Evolutionary conservation across 2,113 vertebrate species (phyloP).

Genomic region (Todiramphus chloris): DNA sequence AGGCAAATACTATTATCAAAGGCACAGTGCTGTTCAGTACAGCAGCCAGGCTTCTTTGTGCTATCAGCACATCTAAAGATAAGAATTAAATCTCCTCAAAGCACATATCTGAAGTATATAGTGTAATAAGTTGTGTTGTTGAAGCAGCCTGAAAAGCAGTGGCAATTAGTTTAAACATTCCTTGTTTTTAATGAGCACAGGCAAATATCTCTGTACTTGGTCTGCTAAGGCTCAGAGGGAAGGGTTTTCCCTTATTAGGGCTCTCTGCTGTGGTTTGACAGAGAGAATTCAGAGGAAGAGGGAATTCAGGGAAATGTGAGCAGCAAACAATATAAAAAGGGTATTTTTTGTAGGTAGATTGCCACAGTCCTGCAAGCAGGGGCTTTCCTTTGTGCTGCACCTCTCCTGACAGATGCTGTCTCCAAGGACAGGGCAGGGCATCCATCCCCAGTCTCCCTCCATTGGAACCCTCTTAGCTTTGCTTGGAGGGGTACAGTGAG

Average conservation of each 20-base stretch:
- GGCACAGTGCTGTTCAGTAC: background rate
- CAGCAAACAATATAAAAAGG: background rate
- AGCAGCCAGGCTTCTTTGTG: background rate
- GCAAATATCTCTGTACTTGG: background rate
- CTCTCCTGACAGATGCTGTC: background rate
- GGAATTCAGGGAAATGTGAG: background rate
- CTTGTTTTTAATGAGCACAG: background rate
- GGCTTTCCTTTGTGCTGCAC: background rate
- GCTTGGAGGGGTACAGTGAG: background rate
- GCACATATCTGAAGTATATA: background rate
- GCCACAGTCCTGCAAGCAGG: background rate
- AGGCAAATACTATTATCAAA: slow-evolving; percentile 20
- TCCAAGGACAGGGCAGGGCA: background rate
- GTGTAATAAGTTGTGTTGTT: slow-evolving; percentile 5
- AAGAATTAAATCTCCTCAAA: slow-evolving; percentile 35
- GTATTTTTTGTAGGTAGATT: background rate
- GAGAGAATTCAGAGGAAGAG: background rate
- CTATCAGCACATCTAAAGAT: slow-evolving; percentile 57
- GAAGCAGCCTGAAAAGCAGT: background rate
- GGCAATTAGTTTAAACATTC: slow-evolving; percentile 11
- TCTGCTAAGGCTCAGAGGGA: background rate
- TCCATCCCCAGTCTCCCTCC: background rate
- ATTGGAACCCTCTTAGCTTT: background rate
- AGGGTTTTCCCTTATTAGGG: background rate
- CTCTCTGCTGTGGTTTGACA: background rate